Evolutionary conservation across 2,797 vertebrate species (phyloP).

Genomic region (Lindbergichthys nudifrons): DNA sequence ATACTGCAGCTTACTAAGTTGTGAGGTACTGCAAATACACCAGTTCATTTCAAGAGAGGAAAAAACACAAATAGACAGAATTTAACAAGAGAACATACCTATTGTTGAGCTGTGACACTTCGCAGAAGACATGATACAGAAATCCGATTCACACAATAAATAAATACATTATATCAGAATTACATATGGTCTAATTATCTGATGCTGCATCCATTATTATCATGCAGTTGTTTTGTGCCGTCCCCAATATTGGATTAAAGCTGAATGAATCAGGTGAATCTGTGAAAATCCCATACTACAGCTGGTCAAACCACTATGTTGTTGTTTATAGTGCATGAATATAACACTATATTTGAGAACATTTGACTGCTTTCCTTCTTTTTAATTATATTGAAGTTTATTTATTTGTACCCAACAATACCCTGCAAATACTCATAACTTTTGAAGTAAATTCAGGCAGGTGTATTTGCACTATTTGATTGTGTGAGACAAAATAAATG

Average conservation of each 20-base stretch:
- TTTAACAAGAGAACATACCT: conserved; percentile 37
- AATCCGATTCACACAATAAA: conserved; percentile 75
- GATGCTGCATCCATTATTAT: conserved; percentile 30
- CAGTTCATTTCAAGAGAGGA: conserved; percentile 46
- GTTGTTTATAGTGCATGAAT: conserved; percentile 29
- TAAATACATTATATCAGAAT: conserved; percentile 73
- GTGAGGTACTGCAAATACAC: conserved; percentile 68
- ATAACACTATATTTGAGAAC: conserved; percentile 26
- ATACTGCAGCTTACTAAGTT: conserved; percentile 58
- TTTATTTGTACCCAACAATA: conserved; percentile 12
- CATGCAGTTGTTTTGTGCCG: conserved; percentile 22
- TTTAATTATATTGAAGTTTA: conserved; percentile 16
- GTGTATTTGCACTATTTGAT: not conserved
- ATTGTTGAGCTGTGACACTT: conserved; percentile 50
- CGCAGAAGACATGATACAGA: conserved; percentile 43
- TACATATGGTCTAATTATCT: conserved; percentile 42
- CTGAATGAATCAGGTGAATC: conserved; percentile 24
- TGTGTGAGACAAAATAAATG: conserved; percentile 4
- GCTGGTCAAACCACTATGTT: conserved; percentile 31
- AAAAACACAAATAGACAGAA: conserved; percentile 35
- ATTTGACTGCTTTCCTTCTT: conserved; percentile 7
- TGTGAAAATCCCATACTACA: conserved; percentile 17
- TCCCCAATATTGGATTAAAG: conserved; percentile 23
- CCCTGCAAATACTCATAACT: conserved; percentile 9
- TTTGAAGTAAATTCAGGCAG: conserved; percentile 12